Percentiles rank a stretch among this genome's conserved stretches.
Conservation (phyloP, 2,113 vertebrate genomes). For the Hippocampus barbouri region DNA sequence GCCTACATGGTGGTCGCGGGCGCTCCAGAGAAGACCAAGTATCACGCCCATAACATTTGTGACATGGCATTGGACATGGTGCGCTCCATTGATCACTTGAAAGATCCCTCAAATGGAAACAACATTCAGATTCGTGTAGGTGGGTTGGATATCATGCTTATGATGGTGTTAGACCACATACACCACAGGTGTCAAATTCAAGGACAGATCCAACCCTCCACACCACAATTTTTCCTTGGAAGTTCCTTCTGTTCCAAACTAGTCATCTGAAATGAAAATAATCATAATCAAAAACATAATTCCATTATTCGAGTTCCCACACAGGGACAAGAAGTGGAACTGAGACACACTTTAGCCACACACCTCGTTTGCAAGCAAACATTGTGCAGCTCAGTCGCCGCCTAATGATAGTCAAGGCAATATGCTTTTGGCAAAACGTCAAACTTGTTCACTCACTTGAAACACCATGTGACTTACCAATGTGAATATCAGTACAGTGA, state of each 20-base stretch:
- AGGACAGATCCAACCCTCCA: neutral
- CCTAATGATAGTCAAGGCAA: neutral
- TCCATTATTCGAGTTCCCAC: too few species aligned
- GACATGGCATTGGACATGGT: constrained; percentile 77
- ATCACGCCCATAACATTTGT: constrained; percentile 75
- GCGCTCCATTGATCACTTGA: constrained; percentile 73
- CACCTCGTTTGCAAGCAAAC: neutral
- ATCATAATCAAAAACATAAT: neutral
- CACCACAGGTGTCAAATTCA: neutral
- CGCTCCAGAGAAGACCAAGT: constrained; percentile 73
- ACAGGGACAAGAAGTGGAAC: neutral
- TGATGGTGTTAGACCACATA: neutral
- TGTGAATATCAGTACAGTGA: neutral
- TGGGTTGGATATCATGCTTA: constrained; percentile 29
- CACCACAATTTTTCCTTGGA: neutral
- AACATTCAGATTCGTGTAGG: constrained; percentile 75
- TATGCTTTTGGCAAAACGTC: neutral
- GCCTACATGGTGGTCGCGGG: constrained; percentile 74
- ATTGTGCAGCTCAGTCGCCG: neutral
- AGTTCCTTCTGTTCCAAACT: neutral
- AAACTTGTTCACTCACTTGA: neutral
- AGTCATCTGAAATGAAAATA: neutral
- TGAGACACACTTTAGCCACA: neutral
- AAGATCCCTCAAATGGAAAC: constrained; percentile 73
- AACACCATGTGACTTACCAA: neutral